Conservation (phyloP, 2,113 vertebrate species). For the Anseranas semipalmata region DNA sequence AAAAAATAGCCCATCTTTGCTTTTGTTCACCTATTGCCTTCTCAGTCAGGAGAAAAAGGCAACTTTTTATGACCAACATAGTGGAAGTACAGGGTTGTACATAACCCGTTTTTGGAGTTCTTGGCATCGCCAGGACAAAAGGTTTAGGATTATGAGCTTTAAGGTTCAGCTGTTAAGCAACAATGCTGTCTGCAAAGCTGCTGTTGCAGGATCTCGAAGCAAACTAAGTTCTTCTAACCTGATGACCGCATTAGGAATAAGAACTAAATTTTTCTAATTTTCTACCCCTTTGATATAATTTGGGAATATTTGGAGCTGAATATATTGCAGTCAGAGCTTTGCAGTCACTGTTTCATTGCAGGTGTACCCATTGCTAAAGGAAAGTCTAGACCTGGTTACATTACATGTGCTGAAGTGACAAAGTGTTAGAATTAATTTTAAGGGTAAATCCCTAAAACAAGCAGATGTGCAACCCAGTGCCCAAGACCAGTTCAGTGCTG, state of each 20-base stretch:
- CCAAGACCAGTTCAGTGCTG: background rate
- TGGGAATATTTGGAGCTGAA: background rate
- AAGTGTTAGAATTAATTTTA: background rate
- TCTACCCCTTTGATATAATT: background rate
- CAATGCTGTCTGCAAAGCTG: background rate
- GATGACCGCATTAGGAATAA: background rate
- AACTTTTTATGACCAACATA: background rate
- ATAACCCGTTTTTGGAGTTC: background rate
- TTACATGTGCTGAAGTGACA: rapidly evolving
- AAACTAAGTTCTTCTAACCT: background rate
- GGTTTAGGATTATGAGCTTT: background rate
- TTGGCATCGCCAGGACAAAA: background rate
- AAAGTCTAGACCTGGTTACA: background rate
- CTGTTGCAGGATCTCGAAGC: background rate
- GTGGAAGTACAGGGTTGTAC: background rate
- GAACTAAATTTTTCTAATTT: background rate
- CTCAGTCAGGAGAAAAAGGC: background rate
- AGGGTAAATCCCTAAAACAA: background rate
- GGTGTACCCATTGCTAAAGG: background rate
- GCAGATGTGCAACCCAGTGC: background rate
- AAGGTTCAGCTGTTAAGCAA: background rate
- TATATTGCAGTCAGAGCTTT: background rate
- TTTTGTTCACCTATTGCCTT: background rate
- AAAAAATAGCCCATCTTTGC: background rate
- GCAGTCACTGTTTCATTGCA: background rate